Conservation (phyloP, 2,113 vertebrate species). For the Saimiri boliviensis region DNA sequence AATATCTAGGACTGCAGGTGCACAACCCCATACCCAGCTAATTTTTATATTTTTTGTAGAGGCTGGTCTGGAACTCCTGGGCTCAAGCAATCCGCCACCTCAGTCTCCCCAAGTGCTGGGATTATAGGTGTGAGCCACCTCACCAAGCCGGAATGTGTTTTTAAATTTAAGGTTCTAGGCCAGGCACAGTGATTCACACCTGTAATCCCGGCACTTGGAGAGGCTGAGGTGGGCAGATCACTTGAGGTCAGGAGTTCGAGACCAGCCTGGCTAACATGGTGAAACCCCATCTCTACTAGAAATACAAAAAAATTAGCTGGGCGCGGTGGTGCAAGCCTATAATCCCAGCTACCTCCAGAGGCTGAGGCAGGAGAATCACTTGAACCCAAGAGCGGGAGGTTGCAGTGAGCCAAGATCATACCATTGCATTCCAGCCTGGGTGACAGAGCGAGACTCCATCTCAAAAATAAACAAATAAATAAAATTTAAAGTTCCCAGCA, state of each 20-base stretch:
- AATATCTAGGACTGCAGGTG: background rate
- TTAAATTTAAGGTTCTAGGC: background rate
- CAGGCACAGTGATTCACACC: background rate
- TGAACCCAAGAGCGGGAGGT: background rate
- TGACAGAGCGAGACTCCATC: background rate
- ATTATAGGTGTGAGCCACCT: background rate
- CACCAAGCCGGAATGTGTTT: no score
- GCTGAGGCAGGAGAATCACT: background rate
- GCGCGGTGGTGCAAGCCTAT: rapidly evolving
- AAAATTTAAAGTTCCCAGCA: background rate
- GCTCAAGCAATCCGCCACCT: background rate
- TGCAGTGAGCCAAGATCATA: background rate
- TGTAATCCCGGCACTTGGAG: background rate
- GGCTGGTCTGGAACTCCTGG: background rate
- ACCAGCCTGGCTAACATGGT: background rate
- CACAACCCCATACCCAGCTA: background rate
- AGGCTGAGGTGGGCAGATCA: background rate
- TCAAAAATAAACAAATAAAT: background rate
- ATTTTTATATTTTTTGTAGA: background rate
- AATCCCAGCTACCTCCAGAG: background rate
- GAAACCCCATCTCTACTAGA: background rate
- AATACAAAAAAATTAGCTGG: background rate
- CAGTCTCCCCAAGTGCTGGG: background rate
- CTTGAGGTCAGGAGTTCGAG: background rate
- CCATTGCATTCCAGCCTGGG: background rate